Base-by-base conservation (phyloP, 2,797 vertebrate species). In the Paratrypauchen microcephalus region DNA sequence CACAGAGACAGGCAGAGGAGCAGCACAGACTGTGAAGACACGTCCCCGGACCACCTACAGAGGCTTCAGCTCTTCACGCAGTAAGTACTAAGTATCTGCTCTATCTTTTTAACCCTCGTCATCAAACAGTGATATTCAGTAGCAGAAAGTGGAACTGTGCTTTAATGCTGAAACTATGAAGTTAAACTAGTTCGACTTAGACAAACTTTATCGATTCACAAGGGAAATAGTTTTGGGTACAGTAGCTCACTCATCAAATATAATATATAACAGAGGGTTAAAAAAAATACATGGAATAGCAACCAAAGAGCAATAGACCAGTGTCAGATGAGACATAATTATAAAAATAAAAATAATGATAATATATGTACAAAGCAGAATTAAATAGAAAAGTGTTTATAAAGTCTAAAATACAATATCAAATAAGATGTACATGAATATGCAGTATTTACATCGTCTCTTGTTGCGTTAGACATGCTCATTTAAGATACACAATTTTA, bases 1-100 rank as follows among this genome's bases (percentile, higher is more conserved):
- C 95, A 93, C 65, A 89, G 88, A 24, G 92, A 92, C 67, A 93
- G 95, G 0, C 92, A 96, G 58, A 87, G 83, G 48, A 87, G 93
- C 75, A 85, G 95, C 0, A 94, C 95, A 0, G 91, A 87, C 2
- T 91, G 86, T 73, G 73, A 95, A 75, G 95, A 95, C 54, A 79
- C 93, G 88, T 94, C 92, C 76, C 91, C 91, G 70, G 95, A 95
- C 62, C 92, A 95, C 78, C 81, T 88, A 78, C 88, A 94, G 64
- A 90, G 96, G 39, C 89, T 94, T 65, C 87, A 91, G 47, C 84
- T 89, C 45, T 76, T 90, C 66, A 68, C 75, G 45, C 80, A 76
- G 91, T 92, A 66, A 91, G 87, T 77, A 26, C 24, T 23, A 55
- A 26, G 13, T 64, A 12, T 64, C 41, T 24, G 47, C 15, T 26